Percentiles rank a stretch among this genome's conserved stretches.
Evolutionary conservation across 2,113 vertebrate genomes (phyloP).

Genomic region (Notechis scutatus): DNA sequence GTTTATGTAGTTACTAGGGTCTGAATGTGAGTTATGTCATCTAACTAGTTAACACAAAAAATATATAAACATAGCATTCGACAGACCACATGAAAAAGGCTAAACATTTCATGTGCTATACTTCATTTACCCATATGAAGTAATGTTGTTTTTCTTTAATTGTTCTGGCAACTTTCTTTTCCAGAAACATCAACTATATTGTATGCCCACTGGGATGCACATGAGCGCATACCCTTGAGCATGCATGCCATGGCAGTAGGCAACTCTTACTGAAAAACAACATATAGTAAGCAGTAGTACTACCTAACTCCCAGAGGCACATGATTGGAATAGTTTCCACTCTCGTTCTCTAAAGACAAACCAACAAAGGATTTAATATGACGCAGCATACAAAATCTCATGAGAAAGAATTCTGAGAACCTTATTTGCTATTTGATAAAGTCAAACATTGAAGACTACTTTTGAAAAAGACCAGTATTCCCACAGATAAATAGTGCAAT

Average conservation of each 20-base stretch:
- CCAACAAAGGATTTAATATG: background rate
- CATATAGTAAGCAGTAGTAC: constrained; percentile 15
- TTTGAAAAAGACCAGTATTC: background rate
- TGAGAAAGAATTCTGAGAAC: constrained; percentile 9
- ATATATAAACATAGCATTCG: background rate
- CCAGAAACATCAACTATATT: background rate
- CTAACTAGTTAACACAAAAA: background rate
- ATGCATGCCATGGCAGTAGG: background rate
- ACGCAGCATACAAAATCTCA: background rate
- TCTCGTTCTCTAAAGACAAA: background rate
- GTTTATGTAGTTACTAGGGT: background rate
- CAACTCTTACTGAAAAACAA: constrained; percentile 7
- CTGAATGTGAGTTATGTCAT: background rate
- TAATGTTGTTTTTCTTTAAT: background rate
- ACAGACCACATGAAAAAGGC: background rate
- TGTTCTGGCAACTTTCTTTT: constrained; percentile 4
- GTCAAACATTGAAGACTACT: constrained; percentile 3
- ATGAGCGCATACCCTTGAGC: background rate
- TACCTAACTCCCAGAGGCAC: constrained; percentile 1
- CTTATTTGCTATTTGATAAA: constrained; percentile 17
- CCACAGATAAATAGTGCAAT: constrained; percentile 2
- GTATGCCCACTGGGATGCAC: background rate
- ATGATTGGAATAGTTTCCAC: constrained; percentile 7
- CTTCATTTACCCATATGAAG: background rate
- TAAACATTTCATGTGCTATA: background rate